A percentile compares a stretch with the other conserved stretches of the same genome.
Conservation (phyloP, 2,113 vertebrate species). For the Uria aalge region DNA sequence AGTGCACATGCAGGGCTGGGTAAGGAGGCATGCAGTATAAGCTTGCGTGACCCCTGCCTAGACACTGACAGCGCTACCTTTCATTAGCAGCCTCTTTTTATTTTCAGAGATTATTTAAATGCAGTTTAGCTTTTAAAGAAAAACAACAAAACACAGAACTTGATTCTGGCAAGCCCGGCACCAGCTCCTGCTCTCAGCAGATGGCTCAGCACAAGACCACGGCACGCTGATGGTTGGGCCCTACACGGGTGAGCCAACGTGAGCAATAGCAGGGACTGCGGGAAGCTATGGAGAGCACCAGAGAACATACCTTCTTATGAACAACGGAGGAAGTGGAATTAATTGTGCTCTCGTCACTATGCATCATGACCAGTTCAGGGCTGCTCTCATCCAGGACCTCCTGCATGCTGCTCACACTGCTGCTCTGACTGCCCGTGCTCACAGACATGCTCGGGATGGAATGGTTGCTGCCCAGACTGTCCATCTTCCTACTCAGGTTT, state of each 20-base stretch:
- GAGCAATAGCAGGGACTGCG: neutral
- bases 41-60: neutral
- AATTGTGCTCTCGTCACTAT: constrained; percentile 83
- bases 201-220: neutral
- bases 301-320: constrained; percentile 86
- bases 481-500: constrained; percentile 86
- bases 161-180: neutral
- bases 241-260: neutral
- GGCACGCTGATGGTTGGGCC: neutral
- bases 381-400: constrained; percentile 93
- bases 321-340: constrained; percentile 82
- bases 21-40: neutral
- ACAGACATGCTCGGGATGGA: constrained; percentile 95
- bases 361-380: constrained; percentile 85
- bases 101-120: neutral
- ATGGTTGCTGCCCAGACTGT: constrained; percentile 97
- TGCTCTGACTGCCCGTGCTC: constrained; percentile 96
- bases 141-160: neutral
- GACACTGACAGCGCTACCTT: neutral
- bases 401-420: constrained; percentile 98
- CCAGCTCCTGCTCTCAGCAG: constrained; percentile 11
- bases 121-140: neutral
- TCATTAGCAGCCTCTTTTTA: neutral
- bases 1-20: constrained; percentile 9
- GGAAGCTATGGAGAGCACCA: neutral